Evolutionary conservation across 2,797 vertebrate species (phyloP).

Genomic region (Ataeniobius toweri): DNA sequence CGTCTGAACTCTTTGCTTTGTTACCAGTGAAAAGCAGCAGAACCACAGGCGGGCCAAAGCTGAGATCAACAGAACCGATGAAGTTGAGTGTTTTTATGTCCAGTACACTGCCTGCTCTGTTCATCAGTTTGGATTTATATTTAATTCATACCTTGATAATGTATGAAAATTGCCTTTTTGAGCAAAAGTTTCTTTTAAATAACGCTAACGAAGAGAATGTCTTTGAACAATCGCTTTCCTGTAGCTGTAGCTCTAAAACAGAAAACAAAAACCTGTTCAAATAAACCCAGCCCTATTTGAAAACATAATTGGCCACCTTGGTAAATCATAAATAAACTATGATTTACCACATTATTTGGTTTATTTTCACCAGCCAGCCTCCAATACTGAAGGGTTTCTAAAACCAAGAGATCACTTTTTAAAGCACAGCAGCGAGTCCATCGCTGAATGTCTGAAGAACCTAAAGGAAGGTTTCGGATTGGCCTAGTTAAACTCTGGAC

Average conservation of each 20-base stretch:
- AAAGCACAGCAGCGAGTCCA: neutral
- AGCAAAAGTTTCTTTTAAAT: slow-evolving; percentile 11
- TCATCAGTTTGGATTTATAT: slow-evolving; percentile 49
- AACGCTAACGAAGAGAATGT: neutral
- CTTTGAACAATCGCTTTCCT: no score
- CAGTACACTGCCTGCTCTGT: slow-evolving; percentile 61
- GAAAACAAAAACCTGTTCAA: no score
- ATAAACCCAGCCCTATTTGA: no score
- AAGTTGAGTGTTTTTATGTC: slow-evolving; percentile 52
- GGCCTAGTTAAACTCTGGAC: neutral
- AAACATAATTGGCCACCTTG: no score
- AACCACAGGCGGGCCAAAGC: slow-evolving; percentile 16
- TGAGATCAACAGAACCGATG: neutral
- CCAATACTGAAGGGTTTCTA: no score
- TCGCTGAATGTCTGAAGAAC: neutral
- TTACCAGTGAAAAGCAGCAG: slow-evolving; percentile 4
- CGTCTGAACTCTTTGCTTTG: neutral
- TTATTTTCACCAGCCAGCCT: neutral
- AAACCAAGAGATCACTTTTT: no score
- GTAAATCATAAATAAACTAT: neutral
- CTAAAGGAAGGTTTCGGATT: neutral
- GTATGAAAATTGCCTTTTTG: slow-evolving; percentile 49
- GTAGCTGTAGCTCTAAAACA: neutral
- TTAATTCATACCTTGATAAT: slow-evolving; percentile 59
- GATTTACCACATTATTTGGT: neutral